phyloP scores from a whole-genome alignment of 2,797 vertebrate genomes.

The Tokudaia tokunoshimensis region DNA sequence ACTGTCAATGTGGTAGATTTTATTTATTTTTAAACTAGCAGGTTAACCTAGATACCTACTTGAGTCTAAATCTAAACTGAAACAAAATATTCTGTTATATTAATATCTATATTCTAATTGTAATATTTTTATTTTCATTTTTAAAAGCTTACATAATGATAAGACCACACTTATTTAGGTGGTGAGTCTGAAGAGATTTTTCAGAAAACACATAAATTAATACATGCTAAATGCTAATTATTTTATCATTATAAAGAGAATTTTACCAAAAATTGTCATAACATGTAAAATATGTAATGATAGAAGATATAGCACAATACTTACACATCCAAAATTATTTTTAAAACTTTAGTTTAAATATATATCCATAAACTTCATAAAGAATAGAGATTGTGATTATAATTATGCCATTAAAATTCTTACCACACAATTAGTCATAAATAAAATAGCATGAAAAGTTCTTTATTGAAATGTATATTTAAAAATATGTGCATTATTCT shows the following conservation, averaged over 20 bases:
- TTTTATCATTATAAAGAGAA: conserved; percentile 6
- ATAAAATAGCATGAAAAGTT: conserved; percentile 11
- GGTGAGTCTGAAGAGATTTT: conserved; percentile 46
- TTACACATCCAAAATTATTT: conserved; percentile 15
- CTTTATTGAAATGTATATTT: conserved; percentile 38
- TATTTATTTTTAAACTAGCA: conserved; percentile 48
- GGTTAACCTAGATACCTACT: not conserved
- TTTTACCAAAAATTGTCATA: conserved; percentile 58
- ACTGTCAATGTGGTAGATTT: not conserved
- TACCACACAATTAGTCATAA: not conserved
- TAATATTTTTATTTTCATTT: conserved; percentile 41
- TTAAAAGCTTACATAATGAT: conserved; percentile 28
- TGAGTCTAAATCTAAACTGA: conserved; percentile 47
- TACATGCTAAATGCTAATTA: not conserved
- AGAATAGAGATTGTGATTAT: conserved; percentile 1
- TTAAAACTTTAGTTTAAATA: conserved; percentile 49
- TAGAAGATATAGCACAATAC: not conserved
- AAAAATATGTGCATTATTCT: conserved; percentile 25
- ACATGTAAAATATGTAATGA: conserved; percentile 7
- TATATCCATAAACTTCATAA: not conserved
- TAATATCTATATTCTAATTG: conserved; percentile 49
- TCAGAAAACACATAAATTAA: conserved; percentile 25
- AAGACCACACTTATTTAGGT: conserved; percentile 45
- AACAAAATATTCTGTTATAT: not conserved
- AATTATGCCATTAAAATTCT: conserved; percentile 36